A percentile compares a stretch with the other conserved stretches of the same genome.
Conservation (phyloP, 2,888 invertebrate species). For the Dryomyza anilis region DNA sequence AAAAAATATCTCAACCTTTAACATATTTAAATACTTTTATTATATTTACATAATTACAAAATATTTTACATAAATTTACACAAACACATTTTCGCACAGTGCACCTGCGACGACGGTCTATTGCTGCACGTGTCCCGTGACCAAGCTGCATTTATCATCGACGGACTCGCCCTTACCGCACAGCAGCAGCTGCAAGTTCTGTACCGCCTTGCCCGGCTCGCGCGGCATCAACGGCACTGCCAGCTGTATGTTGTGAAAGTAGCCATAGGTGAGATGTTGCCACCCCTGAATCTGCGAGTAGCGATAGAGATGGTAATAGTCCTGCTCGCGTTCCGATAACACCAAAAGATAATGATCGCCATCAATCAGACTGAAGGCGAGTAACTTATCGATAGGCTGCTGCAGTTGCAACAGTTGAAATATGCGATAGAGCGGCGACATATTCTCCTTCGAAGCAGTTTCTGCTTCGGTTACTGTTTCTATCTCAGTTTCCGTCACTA, state of each 20-base stretch:
- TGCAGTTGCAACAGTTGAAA: slow-evolving; percentile 49
- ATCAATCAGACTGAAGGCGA: slow-evolving; percentile 42
- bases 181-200: slow-evolving; percentile 39
- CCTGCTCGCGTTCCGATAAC: slow-evolving; percentile 40
- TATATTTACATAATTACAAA: neutral
- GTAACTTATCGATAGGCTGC: slow-evolving; percentile 44
- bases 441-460: too few species aligned
- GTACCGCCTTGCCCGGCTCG: slow-evolving; percentile 23
- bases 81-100: neutral
- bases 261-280: slow-evolving; percentile 48
- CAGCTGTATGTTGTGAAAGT: slow-evolving; percentile 45
- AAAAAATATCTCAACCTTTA: too few species aligned
- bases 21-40: too few species aligned
- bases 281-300: slow-evolving; percentile 51
- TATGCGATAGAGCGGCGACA: slow-evolving; percentile 38
- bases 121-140: slow-evolving; percentile 38
- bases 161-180: slow-evolving; percentile 42
- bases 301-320: slow-evolving; percentile 49
- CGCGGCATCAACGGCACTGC: slow-evolving; percentile 43
- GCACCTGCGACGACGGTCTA: neutral
- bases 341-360: slow-evolving; percentile 45
- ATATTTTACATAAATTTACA: neutral
- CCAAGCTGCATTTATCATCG: slow-evolving; percentile 38
- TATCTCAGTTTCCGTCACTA: too few species aligned
- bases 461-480: neutral